phyloP scores from a whole-genome alignment of 2,113 vertebrate species.

The Crocuta crocuta region DNA sequence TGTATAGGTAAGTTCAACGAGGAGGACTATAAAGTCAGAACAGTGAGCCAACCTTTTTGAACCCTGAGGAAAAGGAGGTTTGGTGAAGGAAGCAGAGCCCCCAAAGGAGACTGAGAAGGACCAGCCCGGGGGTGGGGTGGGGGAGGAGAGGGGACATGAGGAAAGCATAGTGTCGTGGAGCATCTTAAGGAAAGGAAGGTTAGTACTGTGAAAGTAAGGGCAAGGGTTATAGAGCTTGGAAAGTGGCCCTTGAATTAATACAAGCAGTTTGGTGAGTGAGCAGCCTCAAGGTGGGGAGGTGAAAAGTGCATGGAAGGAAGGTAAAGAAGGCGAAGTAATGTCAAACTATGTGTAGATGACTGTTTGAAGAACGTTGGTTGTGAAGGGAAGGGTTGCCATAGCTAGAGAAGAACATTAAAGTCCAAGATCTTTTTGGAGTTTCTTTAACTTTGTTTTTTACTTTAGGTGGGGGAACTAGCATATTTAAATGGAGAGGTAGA shows the following conservation, averaged over 20 bases:
- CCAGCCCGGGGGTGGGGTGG: too few relatives aligned
- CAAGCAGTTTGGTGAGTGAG: neutral
- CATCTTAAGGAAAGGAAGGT: neutral
- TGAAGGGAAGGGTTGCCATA: neutral
- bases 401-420: neutral
- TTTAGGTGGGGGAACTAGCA: neutral
- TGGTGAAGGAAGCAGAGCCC: neutral
- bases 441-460: neutral
- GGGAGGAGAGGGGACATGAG: neutral
- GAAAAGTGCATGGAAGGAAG: neutral
- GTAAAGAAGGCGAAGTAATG: neutral
- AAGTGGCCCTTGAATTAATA: neutral
- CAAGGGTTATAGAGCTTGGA: neutral
- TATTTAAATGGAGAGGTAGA: neutral
- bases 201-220: neutral
- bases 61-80: neutral
- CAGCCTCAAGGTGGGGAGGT: neutral
- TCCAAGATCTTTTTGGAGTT: neutral
- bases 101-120: neutral
- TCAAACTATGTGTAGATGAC: neutral
- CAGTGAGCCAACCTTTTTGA: neutral
- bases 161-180: neutral
- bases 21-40: neutral
- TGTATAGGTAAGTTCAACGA: neutral
- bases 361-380: neutral